Evolutionary conservation across 2,797 vertebrate species (phyloP), one percentile per base, ranked within the genome.

Genomic region (Parambassis ranga): DNA sequence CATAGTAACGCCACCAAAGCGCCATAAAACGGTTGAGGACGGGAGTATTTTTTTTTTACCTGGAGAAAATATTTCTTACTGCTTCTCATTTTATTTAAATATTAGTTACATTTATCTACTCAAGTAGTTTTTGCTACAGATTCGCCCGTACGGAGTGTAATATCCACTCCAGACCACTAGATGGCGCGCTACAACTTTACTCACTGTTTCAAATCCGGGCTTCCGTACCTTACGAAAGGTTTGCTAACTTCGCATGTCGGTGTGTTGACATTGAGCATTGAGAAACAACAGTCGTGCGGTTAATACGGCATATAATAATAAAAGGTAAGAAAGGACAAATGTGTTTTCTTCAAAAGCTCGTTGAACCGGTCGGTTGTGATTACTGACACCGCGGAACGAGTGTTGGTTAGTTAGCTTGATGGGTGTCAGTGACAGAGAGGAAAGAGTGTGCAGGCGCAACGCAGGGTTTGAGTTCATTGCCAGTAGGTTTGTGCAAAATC

Each of bases 251-350:
- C 10, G 4, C 22, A 2, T 20, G 15, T 24, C 30, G 2, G 5
- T 5, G 24, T 26, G 22, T 6, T 86, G 87, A 84, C 85, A 82
- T 86, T 88, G 80, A 85, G 41, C n/a, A n/a, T n/a, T n/a, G n/a
- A 15, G 8, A 0, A 5, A 1, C 18, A 8, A 8, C 0, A 9
- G 20, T 4, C 36, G n/a, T 11, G 11, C 1, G 0, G 7, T 11
- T 47, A 0, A 9, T 1, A 1, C 8, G 13, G 1, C 4, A 6
- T 4, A 1, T 20, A 14, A n/a, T 2, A 33, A 71, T 11, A 5
- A 10, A 65, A 79, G 83, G 84, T 87, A 77, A 70, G 66, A 13
- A 13, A 27, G 42, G 0, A 11, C 4, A 13, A 1, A 42, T 4
- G 10, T 13, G 1, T 22, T 30, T 3, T 0, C 2, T 14, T 6